These are phyloP conservation scores for Pachliopta kotzebuea DNA, from an alignment of 2,888 invertebrate genomes.

Conservation along the genomic window DNA sequence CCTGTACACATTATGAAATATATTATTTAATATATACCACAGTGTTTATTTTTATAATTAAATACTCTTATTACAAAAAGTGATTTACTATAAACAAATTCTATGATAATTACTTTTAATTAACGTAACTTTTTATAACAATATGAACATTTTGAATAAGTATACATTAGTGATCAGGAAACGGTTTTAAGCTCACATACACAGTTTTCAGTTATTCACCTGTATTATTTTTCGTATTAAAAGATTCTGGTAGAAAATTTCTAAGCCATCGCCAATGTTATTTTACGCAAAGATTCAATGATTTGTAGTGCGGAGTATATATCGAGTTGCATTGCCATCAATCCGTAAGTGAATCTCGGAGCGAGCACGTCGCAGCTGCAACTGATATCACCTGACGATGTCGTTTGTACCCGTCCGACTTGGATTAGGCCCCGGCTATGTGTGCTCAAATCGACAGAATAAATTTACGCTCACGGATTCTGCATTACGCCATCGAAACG, in stretches of 20 bases:
- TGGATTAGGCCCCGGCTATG: constrained; percentile 52
- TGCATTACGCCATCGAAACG: constrained; percentile 31
- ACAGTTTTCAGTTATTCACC: no score
- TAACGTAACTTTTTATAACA: no score
- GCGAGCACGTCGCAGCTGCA: constrained; percentile 58
- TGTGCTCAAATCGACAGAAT: constrained; percentile 49
- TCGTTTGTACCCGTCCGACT: constrained; percentile 63
- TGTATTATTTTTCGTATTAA: no score
- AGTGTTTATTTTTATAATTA: background rate
- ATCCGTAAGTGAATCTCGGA: constrained; percentile 64
- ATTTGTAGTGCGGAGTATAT: constrained; percentile 50
- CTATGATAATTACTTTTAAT: no score
- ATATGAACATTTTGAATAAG: no score
- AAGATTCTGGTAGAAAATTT: background rate
- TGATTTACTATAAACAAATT: no score
- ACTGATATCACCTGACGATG: constrained; percentile 67
- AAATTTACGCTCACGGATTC: constrained; percentile 52
- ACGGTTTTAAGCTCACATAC: no score
- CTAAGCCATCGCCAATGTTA: constrained; percentile 9
- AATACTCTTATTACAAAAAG: background rate
- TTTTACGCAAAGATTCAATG: constrained; percentile 37
- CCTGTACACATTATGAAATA: constrained; percentile 31
- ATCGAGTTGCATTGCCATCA: constrained; percentile 65
- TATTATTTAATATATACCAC: constrained; percentile 20
- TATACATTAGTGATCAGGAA: no score